Conservation (phyloP, 2,888 invertebrate genomes). For the Folsomia manolachei region DNA sequence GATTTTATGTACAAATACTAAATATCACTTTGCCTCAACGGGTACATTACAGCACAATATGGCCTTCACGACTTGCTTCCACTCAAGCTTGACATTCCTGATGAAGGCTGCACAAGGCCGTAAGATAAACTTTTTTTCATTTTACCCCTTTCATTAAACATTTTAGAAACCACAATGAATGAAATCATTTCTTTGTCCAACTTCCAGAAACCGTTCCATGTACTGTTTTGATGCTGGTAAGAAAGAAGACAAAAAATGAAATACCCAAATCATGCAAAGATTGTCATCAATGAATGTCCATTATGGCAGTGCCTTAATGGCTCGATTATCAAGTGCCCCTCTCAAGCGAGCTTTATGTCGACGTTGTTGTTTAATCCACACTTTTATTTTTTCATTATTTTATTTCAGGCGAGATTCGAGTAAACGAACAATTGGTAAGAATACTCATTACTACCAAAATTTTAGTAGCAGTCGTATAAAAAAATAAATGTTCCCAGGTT, state of each 20-base stretch:
- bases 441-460: too few species aligned
- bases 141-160: too few species aligned
- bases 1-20: too few species aligned
- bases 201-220: conserved; percentile 69
- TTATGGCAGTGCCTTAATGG: neutral
- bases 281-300: neutral
- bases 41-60: too few species aligned
- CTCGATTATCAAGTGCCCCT: too few species aligned
- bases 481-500: too few species aligned
- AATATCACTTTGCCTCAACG: too few species aligned
- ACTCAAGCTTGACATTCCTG: conserved; percentile 81
- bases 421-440: conserved; percentile 89
- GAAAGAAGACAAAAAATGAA: neutral
- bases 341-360: too few species aligned
- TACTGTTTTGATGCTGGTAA: conserved; percentile 87
- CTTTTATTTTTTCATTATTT: neutral
- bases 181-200: neutral
- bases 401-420: conserved; percentile 76
- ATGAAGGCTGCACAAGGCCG: conserved; percentile 87
- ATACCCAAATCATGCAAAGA: neutral
- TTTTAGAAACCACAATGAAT: neutral
- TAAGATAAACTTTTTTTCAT: too few species aligned
- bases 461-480: too few species aligned
- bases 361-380: too few species aligned
- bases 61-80: conserved; percentile 84